Evolutionary conservation across 2,888 invertebrate genomes (phyloP).

Genomic region (Athalia cordata): DNA sequence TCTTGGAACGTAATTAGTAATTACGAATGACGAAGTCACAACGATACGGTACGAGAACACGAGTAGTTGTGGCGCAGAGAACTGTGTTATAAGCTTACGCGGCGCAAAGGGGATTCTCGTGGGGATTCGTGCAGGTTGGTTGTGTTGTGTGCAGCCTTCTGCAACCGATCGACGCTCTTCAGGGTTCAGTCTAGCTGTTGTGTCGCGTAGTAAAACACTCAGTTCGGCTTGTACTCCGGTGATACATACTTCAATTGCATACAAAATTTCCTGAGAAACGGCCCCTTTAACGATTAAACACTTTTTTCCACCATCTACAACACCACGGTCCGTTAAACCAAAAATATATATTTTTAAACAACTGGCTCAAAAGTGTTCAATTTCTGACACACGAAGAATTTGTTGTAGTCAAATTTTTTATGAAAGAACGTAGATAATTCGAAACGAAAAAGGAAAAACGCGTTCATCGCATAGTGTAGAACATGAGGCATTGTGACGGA

Average conservation of each 20-base stretch:
- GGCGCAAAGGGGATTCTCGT: neutral
- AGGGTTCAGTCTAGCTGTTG: slow-evolving; percentile 18
- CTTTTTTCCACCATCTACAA: neutral
- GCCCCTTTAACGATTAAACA: slow-evolving; percentile 24
- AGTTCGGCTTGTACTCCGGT: neutral
- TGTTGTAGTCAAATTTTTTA: too few species aligned
- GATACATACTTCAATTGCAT: slow-evolving; percentile 11
- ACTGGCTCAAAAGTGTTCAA: too few species aligned
- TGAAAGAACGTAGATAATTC: too few species aligned
- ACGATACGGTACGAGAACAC: slow-evolving; percentile 21
- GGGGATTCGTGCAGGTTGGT: slow-evolving; percentile 11
- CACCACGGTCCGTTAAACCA: neutral
- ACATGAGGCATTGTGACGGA: neutral
- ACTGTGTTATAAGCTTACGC: neutral
- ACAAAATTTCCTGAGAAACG: neutral
- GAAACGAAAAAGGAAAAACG: too few species aligned
- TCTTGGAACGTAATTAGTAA: slow-evolving; percentile 18
- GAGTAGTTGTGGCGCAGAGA: slow-evolving; percentile 17
- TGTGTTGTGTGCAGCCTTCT: slow-evolving; percentile 35
- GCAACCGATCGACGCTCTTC: slow-evolving; percentile 40
- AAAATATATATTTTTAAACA: too few species aligned
- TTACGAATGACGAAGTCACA: slow-evolving; percentile 26
- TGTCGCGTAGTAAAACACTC: slow-evolving; percentile 39
- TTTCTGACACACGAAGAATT: too few species aligned
- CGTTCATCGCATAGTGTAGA: neutral